Percentiles rank a stretch among this genome's conserved stretches.
Evolutionary conservation across 2,888 invertebrate genomes (phyloP).

Genomic region (Drosophila anomelani): DNA sequence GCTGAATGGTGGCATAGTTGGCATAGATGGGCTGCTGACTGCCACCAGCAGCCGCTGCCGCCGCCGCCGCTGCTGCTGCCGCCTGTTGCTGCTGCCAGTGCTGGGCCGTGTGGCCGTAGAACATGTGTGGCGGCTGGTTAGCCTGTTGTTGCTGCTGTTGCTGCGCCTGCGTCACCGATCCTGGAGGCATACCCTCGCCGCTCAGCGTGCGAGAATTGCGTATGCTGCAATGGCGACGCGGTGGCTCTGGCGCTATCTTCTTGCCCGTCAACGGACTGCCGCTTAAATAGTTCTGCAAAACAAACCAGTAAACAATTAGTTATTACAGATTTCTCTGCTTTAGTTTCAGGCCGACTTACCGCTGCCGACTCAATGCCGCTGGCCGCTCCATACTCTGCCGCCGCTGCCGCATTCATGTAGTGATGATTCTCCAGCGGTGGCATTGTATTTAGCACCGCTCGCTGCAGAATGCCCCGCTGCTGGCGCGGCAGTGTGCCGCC

Average conservation of each 20-base stretch:
- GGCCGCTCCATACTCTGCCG: conserved; percentile 82
- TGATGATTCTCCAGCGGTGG: conserved; percentile 83
- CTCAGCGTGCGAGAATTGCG: conserved; percentile 82
- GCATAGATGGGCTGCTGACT: conserved; percentile 84
- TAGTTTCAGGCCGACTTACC: conserved; percentile 33
- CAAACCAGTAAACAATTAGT: neutral
- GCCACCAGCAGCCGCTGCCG: conserved; percentile 56
- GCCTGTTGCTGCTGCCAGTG: conserved; percentile 69
- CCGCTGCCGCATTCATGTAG: conserved; percentile 84
- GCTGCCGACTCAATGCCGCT: conserved; percentile 59
- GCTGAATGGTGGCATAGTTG: conserved; percentile 85
- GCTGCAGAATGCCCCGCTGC: conserved; percentile 85
- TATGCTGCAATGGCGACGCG: conserved; percentile 88
- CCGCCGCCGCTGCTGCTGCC: conserved; percentile 50
- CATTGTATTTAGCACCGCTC: conserved; percentile 83
- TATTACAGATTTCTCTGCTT: accelerated
- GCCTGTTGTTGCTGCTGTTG: conserved; percentile 55
- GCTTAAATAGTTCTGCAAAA: conserved; percentile 86
- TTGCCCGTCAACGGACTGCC: conserved; percentile 91
- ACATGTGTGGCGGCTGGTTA: conserved; percentile 53
- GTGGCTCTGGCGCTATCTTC: conserved; percentile 92
- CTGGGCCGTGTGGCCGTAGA: conserved; percentile 63
- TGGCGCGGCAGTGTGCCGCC: conserved; percentile 95
- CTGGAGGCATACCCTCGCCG: conserved; percentile 54
- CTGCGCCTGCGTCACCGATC: conserved; percentile 49